Evolutionary conservation across 1,140 invertebrate genomes (phyloP).

Genomic region (Nebria ingens): DNA sequence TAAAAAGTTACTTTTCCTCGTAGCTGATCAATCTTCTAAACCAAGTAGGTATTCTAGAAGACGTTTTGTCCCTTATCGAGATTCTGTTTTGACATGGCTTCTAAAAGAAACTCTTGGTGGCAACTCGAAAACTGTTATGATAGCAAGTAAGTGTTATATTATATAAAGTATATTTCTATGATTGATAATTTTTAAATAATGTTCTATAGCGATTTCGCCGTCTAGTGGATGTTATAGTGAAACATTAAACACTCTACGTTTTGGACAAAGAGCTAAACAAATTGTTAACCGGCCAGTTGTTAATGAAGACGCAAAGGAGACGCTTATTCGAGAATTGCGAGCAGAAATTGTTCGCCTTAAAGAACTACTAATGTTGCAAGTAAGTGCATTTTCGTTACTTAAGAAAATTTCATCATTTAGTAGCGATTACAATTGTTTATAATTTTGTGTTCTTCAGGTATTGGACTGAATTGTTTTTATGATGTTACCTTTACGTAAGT

Average conservation of each 20-base stretch:
- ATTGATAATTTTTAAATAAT: too few species aligned
- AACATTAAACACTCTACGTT: slow-evolving; percentile 59
- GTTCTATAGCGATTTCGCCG: not conserved
- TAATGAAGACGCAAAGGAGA: slow-evolving; percentile 51
- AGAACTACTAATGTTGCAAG: slow-evolving; percentile 24
- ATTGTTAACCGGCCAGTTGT: slow-evolving; percentile 33
- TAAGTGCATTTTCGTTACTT: slow-evolving; percentile 15
- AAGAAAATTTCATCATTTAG: not conserved
- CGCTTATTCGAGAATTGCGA: slow-evolving; percentile 43
- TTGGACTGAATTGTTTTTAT: too few species aligned
- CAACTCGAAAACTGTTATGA: slow-evolving; percentile 42
- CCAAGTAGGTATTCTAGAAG: slow-evolving; percentile 65
- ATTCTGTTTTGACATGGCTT: slow-evolving; percentile 96
- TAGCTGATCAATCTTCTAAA: slow-evolving; percentile 77
- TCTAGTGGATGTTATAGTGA: not conserved
- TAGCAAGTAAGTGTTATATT: slow-evolving; percentile 42
- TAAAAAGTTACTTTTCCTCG: slow-evolving; percentile 12
- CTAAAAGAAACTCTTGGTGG: slow-evolving; percentile 49
- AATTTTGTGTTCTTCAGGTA: too few species aligned
- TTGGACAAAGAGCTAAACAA: slow-evolving; percentile 44
- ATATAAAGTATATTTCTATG: slow-evolving; percentile 2
- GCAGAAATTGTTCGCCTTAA: slow-evolving; percentile 46
- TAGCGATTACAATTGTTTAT: too few species aligned
- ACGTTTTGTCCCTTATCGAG: slow-evolving; percentile 92
- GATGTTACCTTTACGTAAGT: too few species aligned